A percentile compares a stretch with the other conserved stretches of the same genome.
These are phyloP conservation scores for Orussus abietinus DNA, from an alignment of 1,140 invertebrate genomes.

Conservation along the genomic window DNA sequence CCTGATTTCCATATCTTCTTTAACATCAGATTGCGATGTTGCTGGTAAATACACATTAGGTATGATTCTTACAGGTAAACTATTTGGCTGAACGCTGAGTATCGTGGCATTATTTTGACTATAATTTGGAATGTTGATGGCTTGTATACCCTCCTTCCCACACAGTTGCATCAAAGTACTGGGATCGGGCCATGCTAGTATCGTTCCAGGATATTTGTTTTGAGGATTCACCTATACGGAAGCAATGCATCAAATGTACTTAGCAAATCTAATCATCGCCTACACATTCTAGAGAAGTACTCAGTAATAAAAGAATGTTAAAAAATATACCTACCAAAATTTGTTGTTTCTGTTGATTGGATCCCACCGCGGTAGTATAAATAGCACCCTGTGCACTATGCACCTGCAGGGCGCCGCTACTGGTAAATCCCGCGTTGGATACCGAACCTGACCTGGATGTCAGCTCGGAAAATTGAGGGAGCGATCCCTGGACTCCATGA, in stretches of 20 bases:
- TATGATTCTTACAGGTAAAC: constrained; percentile 40
- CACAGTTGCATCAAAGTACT: constrained; percentile 45
- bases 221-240: constrained; percentile 33
- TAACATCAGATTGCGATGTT: constrained; percentile 31
- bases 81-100: constrained; percentile 38
- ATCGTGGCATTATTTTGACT: constrained; percentile 38
- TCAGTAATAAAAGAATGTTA: background rate
- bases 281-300: background rate
- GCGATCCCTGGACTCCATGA: constrained; percentile 27
- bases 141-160: constrained; percentile 43
- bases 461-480: constrained; percentile 47
- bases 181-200: constrained; percentile 43
- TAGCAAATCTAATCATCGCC: background rate
- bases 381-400: constrained; percentile 28
- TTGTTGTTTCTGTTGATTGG: constrained; percentile 33
- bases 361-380: constrained; percentile 34
- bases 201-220: constrained; percentile 39
- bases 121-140: constrained; percentile 49
- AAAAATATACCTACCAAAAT: constrained; percentile 29
- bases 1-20: constrained; percentile 28
- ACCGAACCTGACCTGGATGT: constrained; percentile 29
- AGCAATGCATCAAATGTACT: background rate
- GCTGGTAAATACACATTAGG: constrained; percentile 38
- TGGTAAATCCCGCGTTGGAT: constrained; percentile 26
- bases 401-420: constrained; percentile 23